Base-by-base conservation (phyloP, 2,888 invertebrate species). In the Teinopalpus imperialis region DNA sequence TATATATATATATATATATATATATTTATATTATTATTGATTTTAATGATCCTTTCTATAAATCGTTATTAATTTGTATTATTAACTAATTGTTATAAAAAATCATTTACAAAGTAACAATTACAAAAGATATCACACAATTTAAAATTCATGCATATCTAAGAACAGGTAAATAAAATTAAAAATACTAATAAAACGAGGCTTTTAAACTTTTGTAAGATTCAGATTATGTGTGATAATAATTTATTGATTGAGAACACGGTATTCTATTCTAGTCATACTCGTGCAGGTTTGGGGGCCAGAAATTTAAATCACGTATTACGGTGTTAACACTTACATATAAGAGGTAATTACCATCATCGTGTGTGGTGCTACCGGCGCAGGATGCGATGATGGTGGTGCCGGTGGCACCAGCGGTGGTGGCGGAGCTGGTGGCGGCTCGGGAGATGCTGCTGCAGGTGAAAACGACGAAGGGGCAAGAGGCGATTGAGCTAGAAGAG, bases 371-470 rank as follows among this genome's bases (percentile, higher is more conserved):
- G 85, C 73, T 49, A 86, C 77, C 41, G 53, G 49, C 18, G 51
- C 48, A 59, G 79, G 86, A 56, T 87, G 66, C 37, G 76, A 73
- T 45, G 73, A 70, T n/a, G 76, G 71, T n/a, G 78, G 74, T 32
- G 70, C 71, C 43, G 81, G 73, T 27, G 74, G 78, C 20, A 66
- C 73, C 68, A 77, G 65, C 1, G 81, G 91, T 21, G 90, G 91
- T 23, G 91, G 89, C 8, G 91, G 91, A 43, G 88, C 88, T 0
- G 92, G 91, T 8, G 91, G 91, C 2, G 91, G 90, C 66, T 91
- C 90, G 3, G 92, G 91, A 37, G 92, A 90, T 52, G 90, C 89
- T 16, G 91, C 89, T 46, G 88, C 88, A 6, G 89, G 86, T 0
- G 86, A 90, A 63, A 90, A 88, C 9, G 91, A 91, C 2, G 91